Conservation (phyloP, 2,888 invertebrate genomes). For the Phragmatobia fuliginosa region DNA sequence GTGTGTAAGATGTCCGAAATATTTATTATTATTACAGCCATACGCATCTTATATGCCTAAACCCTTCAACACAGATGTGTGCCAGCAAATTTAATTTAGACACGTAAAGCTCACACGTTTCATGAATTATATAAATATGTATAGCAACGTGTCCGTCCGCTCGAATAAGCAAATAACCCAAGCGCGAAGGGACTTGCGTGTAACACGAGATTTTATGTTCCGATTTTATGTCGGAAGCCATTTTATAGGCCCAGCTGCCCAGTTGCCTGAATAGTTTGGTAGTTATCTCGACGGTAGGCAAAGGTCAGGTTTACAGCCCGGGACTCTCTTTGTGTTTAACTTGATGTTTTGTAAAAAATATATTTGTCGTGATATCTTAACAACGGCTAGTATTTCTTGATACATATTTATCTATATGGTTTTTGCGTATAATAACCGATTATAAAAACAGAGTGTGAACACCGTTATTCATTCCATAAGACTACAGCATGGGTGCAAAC, state of each 20-base stretch:
- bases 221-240: constrained; percentile 30
- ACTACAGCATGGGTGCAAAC: no score
- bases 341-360: not conserved
- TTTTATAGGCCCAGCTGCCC: constrained; percentile 37
- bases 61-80: not conserved
- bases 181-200: constrained; percentile 11
- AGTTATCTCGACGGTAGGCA: not conserved
- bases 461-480: no score
- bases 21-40: no score
- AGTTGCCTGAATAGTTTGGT: constrained; percentile 32
- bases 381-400: not conserved
- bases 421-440: not conserved
- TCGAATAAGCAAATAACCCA: constrained; percentile 16
- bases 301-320: not conserved
- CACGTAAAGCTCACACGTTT: not conserved
- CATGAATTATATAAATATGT: constrained; percentile 1
- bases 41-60: not conserved
- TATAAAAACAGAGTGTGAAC: not conserved
- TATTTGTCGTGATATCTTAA: not conserved
- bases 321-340: not conserved
- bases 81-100: not conserved
- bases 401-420: not conserved
- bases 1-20: no score
- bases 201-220: constrained; percentile 32
- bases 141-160: not conserved